These are phyloP conservation scores for Neoniphon sammara DNA, from an alignment of 2,797 vertebrate genomes.

Conservation along the genomic window DNA sequence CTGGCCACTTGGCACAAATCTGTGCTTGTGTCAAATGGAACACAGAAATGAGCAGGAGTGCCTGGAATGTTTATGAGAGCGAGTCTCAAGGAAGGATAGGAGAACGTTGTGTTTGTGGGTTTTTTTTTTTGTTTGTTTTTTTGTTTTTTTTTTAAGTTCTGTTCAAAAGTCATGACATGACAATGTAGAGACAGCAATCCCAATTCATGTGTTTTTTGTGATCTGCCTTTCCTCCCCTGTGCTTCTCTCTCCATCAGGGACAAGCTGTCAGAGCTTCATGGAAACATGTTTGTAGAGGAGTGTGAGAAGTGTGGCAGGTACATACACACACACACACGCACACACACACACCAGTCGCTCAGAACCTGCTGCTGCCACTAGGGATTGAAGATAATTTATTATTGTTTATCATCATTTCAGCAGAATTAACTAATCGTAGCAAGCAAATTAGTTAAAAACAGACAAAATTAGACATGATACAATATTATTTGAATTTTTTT, in stretches of 20 bases:
- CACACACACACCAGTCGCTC: too few species aligned
- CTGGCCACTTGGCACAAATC: constrained; percentile 18
- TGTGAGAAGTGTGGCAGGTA: constrained; percentile 96
- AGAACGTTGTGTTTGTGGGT: too few species aligned
- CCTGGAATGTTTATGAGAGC: constrained; percentile 37
- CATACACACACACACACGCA: constrained; percentile 52
- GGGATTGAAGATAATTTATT: too few species aligned
- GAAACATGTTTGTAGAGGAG: constrained; percentile 99
- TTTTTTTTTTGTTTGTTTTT: background rate
- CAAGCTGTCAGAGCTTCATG: constrained; percentile 93
- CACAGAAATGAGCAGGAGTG: constrained; percentile 4
- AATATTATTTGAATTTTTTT: too few species aligned
- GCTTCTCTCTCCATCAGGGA: constrained; percentile 81
- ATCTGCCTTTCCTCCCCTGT: constrained; percentile 20
- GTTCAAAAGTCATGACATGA: background rate
- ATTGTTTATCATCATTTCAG: too few species aligned
- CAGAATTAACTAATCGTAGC: too few species aligned
- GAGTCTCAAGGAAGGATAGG: background rate
- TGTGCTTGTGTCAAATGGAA: constrained; percentile 1
- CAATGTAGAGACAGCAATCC: constrained; percentile 2
- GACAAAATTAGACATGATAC: too few species aligned
- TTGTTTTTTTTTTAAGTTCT: background rate
- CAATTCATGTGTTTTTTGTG: constrained; percentile 18
- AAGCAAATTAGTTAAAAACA: too few species aligned
- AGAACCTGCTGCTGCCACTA: too few species aligned